Evolutionary conservation across 2,888 invertebrate genomes (phyloP), one percentile per base, ranked within the genome.

Genomic region (Melieria picta): DNA sequence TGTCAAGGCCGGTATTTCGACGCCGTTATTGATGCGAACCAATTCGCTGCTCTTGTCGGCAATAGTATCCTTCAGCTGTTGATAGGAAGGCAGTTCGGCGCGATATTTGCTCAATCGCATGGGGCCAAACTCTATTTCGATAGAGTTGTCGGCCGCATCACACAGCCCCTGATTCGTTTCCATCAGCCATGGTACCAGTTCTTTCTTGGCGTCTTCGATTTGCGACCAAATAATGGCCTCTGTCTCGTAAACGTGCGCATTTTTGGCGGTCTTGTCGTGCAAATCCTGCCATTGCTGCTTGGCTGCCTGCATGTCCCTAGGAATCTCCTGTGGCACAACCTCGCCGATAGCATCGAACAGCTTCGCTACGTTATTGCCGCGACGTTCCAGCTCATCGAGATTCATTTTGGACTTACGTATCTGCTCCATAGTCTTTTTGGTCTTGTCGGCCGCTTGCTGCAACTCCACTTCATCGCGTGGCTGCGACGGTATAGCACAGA

Each of bases 141-240:
- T 89, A 42, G 92, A 90, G 83, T 93, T 93, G 74, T 93, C 92
- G 66, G 92, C 90, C 45, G 94, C 93, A 77, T 92, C 91, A 61
- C 91, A 91, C 5, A 98, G 88, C 50, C 91, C 91, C 78, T 93
- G 91, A 71, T 93, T 93, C 42, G 94, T 96, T 82, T 94, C 93
- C 72, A 91, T 91, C 6, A 97, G 83, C 98, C 98, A 98, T 42
- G 91, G 90, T 0, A 93, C 87, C 4, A 97, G 88, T 83, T 95
- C 95, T 75, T 93, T 93, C 82, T 94, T 95, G 0, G 93, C 91
- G 72, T 94, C 94, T 78, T 95, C 94, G 50, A 98, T 93, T 84
- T 97, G 96, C 80, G 95, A 93, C 96, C 97, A 97, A 67, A 97
- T 93, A n/a, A 94, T 92, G 0, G 93, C 89, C 86, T 97, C 96